phyloP scores from a whole-genome alignment of 2,888 invertebrate genomes.

The Mythimna albipuncta region DNA sequence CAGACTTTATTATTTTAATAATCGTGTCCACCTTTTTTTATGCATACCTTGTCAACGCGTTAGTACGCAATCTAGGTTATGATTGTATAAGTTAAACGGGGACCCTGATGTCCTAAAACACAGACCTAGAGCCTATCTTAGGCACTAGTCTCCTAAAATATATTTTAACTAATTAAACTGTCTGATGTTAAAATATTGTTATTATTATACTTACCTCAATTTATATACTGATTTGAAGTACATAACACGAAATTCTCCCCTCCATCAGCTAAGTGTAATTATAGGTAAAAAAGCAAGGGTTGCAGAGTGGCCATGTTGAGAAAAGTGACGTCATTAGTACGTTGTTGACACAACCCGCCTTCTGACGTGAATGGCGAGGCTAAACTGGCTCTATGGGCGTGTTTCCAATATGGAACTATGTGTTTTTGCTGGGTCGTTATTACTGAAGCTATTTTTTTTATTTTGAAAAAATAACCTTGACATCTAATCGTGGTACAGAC shows the following conservation, averaged over 20 bases:
- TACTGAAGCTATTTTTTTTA: slow-evolving; percentile 42
- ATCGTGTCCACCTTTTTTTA: neutral
- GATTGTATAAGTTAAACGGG: too few relatives aligned
- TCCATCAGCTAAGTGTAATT: slow-evolving; percentile 78
- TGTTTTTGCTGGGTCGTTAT: slow-evolving; percentile 54
- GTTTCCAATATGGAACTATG: slow-evolving; percentile 68
- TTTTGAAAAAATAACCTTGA: neutral
- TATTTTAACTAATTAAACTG: too few relatives aligned
- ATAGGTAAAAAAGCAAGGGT: slow-evolving; percentile 81
- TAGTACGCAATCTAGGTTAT: too few relatives aligned
- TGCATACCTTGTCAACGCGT: neutral
- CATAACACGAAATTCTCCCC: slow-evolving; percentile 62
- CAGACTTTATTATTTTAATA: slow-evolving; percentile 10
- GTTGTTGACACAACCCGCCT: slow-evolving; percentile 88
- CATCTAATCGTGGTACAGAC: neutral
- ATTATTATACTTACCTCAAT: slow-evolving; percentile 30
- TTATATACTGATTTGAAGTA: slow-evolving; percentile 59
- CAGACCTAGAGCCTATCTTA: too few relatives aligned
- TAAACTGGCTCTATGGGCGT: slow-evolving; percentile 80
- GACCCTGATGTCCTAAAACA: too few relatives aligned
- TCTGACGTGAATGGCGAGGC: slow-evolving; percentile 80
- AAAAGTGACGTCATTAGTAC: slow-evolving; percentile 87
- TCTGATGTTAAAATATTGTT: too few relatives aligned
- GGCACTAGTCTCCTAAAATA: too few relatives aligned
- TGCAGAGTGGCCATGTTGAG: slow-evolving; percentile 84